Base-by-base conservation (phyloP, 2,113 vertebrate species). In the Megaceryle maxima region DNA sequence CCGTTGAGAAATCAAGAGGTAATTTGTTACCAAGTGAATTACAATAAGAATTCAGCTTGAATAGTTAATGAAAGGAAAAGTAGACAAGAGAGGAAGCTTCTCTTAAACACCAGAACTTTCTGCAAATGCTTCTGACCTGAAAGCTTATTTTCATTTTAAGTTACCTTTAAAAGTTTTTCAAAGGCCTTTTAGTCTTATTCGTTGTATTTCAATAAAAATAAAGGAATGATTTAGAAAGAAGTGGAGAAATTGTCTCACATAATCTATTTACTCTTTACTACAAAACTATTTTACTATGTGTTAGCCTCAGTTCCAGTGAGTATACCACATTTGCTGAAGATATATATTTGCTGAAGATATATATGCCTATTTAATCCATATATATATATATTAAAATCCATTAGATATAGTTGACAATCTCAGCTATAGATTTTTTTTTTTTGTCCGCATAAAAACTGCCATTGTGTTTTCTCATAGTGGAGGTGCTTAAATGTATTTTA, bases 11-110 rank as follows among this genome's bases (percentile, higher is more conserved):
- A 94, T 90, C 81, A 92, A 76, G 48, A 59, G 28, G 12, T 69
- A 93, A 59, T 79, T 94, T 95, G 53, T 79, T 87, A 88, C 55
- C 56, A 90, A 84, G 59, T 78, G 41, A 89, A 91, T 95, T 91
- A 64, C 64, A 63, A 67, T 83, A 83, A 76, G 56, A 78, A 80
- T 90, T 94, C 46, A 80, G 4, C 19, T 83, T 66, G 67, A 81
- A 69, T 56, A 70, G 56, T 33, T 96, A 88, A 86, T 76, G 48
- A 90, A 87, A 67, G 37, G 33, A 78, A 68, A 91, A 82, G 56
- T 6, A 70, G 25, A 62, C 1, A 4, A 77, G 26, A 57, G 62
- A 81, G 22, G 57, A 88, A 68, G 18, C 37, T 53, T 73, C 35
- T 76, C 31, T 56, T 91, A 50, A 91, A 63, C 5, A 8, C 62